A percentile compares a stretch with the other conserved stretches of the same genome.
phyloP scores from a whole-genome alignment of 2,797 vertebrate genomes.

The Xenops minutus region DNA sequence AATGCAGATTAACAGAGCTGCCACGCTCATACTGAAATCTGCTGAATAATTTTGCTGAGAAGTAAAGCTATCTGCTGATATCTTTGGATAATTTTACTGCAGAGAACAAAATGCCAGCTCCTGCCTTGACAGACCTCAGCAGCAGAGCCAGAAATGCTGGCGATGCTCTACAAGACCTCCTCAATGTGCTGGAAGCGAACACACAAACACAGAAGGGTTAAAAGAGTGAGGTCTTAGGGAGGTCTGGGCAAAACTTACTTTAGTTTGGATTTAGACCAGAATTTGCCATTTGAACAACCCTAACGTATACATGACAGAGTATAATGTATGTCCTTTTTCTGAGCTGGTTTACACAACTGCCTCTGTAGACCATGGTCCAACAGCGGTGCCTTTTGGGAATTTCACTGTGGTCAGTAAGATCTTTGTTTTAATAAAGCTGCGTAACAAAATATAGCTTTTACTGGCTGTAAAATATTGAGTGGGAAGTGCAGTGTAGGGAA shows the following conservation, averaged over 20 bases:
- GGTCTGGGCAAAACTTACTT: slow-evolving; percentile 26
- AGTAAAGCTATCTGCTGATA: neutral
- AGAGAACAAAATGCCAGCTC: neutral
- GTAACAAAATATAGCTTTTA: slow-evolving; percentile 17
- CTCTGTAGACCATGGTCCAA: slow-evolving; percentile 28
- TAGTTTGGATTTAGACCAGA: slow-evolving; percentile 50
- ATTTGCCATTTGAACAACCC: slow-evolving; percentile 53
- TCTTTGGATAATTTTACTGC: neutral
- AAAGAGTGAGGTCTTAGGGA: neutral
- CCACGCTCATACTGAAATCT: neutral
- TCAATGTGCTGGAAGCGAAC: neutral
- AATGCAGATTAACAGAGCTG: neutral
- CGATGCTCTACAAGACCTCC: neutral
- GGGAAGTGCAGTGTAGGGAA: slow-evolving; percentile 22
- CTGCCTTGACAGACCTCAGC: neutral
- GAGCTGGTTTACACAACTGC: slow-evolving; percentile 46
- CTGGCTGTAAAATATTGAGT: slow-evolving; percentile 50
- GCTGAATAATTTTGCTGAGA: neutral
- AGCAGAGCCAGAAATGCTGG: neutral
- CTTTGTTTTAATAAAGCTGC: slow-evolving; percentile 52
- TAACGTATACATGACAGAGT: slow-evolving; percentile 41
- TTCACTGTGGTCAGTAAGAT: slow-evolving; percentile 26
- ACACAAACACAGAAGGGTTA: slow-evolving; percentile 24
- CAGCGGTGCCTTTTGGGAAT: neutral
- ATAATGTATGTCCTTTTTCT: slow-evolving; percentile 53